A percentile compares a stretch with the other conserved stretches of the same genome.
phyloP scores from a whole-genome alignment of 1,140 invertebrate genomes.

The Drosophila auraria region DNA sequence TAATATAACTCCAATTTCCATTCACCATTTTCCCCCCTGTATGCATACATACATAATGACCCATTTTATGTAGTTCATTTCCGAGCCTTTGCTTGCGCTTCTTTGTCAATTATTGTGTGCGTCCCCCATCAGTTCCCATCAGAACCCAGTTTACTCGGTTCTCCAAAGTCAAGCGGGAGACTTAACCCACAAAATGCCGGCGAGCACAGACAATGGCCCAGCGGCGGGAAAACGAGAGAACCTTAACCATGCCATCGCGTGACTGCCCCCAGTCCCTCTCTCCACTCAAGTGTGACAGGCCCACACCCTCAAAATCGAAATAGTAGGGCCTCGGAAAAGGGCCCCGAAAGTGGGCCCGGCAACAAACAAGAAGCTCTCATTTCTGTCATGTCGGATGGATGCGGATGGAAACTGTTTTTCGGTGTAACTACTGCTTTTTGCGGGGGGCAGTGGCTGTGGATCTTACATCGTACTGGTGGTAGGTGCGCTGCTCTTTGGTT shows the following conservation, averaged over 20 bases:
- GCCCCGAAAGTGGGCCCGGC: slow-evolving; percentile 38
- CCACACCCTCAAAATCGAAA: slow-evolving; percentile 41
- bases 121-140: slow-evolving; percentile 30
- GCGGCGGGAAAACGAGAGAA: slow-evolving; percentile 38
- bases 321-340: slow-evolving; percentile 6
- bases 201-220: slow-evolving; percentile 42
- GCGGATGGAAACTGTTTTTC: slow-evolving; percentile 26
- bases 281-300: slow-evolving; percentile 66
- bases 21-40: slow-evolving; percentile 10
- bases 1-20: neutral
- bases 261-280: slow-evolving; percentile 42
- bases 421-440: slow-evolving; percentile 45
- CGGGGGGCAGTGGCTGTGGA: slow-evolving; percentile 16
- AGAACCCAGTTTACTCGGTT: neutral
- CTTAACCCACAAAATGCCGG: slow-evolving; percentile 64
- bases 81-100: slow-evolving; percentile 33
- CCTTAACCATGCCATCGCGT: slow-evolving; percentile 76
- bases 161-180: slow-evolving; percentile 68
- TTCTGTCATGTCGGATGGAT: slow-evolving; percentile 50
- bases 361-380: slow-evolving; percentile 54
- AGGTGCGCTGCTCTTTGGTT: slow-evolving; percentile 81
- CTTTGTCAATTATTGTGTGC: slow-evolving; percentile 57
- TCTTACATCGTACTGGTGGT: slow-evolving; percentile 85
- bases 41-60: slow-evolving; percentile 56
- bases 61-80: slow-evolving; percentile 52